Conservation (phyloP, 2,113 vertebrate genomes). For the Herpetotheres cachinnans region DNA sequence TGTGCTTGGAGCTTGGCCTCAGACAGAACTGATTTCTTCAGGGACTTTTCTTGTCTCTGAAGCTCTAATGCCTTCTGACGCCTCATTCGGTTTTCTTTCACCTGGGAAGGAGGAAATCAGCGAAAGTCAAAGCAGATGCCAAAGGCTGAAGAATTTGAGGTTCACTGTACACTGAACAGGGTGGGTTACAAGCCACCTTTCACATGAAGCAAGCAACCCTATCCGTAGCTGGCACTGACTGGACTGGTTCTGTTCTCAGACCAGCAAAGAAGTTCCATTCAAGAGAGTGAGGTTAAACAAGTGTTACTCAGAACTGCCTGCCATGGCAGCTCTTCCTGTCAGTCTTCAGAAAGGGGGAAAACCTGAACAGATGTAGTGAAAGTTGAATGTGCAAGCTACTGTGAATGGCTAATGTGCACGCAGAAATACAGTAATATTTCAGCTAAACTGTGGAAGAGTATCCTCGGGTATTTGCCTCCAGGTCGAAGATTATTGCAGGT, state of each 20-base stretch:
- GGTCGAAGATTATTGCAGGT: not conserved
- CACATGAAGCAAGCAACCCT: not conserved
- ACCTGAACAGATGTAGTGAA: not conserved
- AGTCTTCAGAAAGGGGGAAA: not conserved
- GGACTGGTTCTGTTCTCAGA: not conserved
- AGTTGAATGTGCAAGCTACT: not conserved
- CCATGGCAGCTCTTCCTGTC: not conserved
- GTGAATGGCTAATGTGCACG: not conserved
- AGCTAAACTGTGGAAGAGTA: not conserved
- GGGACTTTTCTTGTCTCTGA: conserved; percentile 71
- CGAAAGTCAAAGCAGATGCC: not conserved
- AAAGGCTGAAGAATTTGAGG: not conserved
- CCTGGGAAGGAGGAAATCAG: conserved; percentile 65
- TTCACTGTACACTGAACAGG: not conserved
- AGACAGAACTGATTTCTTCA: conserved; percentile 68
- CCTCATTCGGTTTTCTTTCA: conserved; percentile 84
- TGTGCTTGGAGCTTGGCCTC: conserved; percentile 77
- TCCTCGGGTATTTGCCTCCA: not conserved
- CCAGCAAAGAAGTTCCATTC: not conserved
- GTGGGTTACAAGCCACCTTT: not conserved
- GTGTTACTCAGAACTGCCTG: not conserved
- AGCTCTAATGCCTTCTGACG: conserved; percentile 75
- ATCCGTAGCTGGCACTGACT: not conserved
- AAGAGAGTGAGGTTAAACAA: not conserved
- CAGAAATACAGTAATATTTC: not conserved